phyloP scores from a whole-genome alignment of 2,888 invertebrate species.

The Tinea pellionella region DNA sequence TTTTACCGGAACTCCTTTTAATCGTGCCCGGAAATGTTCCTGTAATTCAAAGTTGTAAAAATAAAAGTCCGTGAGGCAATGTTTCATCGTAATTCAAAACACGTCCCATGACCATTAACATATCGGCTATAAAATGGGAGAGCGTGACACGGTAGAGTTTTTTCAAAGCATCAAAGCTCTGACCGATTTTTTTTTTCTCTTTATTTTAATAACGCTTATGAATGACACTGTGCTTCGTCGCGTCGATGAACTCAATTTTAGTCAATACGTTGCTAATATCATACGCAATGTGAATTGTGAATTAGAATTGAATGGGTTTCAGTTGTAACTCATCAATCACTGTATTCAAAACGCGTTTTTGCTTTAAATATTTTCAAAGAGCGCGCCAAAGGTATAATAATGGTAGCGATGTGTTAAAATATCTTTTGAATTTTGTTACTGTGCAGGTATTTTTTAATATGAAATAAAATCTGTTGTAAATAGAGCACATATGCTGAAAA shows the following conservation, averaged over 20 bases:
- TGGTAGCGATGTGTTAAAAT: background rate
- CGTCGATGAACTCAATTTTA: background rate
- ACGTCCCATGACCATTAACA: slow-evolving; percentile 61
- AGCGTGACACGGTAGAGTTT: slow-evolving; percentile 35
- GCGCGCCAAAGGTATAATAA: background rate
- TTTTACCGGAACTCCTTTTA: slow-evolving; percentile 2
- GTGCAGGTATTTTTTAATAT: background rate
- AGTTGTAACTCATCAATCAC: slow-evolving; percentile 2
- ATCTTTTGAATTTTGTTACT: background rate
- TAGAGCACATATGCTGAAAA: background rate
- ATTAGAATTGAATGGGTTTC: background rate
- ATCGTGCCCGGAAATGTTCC: background rate
- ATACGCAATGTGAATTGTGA: background rate
- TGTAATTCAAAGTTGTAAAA: slow-evolving; percentile 4
- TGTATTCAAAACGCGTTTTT: background rate
- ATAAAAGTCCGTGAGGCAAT: slow-evolving; percentile 3
- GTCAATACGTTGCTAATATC: background rate
- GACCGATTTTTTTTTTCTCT: slow-evolving; percentile 45
- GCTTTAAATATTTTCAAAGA: background rate
- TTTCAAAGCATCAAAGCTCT: background rate
- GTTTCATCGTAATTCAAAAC: slow-evolving; percentile 37
- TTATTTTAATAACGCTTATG: slow-evolving; percentile 10
- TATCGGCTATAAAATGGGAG: slow-evolving; percentile 53
- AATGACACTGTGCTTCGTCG: background rate
- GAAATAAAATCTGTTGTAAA: background rate